These are phyloP conservation scores for Heteromyza rotundicornis DNA, from an alignment of 2,888 invertebrate species.

Conservation along the genomic window DNA sequence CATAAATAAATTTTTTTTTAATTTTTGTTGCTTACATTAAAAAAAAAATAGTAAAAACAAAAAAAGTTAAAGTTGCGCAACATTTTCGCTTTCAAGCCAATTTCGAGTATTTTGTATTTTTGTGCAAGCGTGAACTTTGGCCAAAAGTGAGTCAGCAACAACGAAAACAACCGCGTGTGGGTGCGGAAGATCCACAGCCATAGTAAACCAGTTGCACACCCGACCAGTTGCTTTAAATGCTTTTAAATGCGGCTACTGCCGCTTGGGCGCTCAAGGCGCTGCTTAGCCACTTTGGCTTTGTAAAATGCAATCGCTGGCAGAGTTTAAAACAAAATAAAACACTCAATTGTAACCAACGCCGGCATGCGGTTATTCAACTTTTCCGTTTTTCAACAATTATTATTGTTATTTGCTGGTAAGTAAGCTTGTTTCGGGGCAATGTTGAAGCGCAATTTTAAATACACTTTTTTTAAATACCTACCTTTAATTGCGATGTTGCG, in stretches of 20 bases:
- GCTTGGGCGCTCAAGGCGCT: neutral
- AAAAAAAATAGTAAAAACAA: too few relatives aligned
- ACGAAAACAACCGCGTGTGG: conserved; percentile 3
- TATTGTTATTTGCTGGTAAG: too few relatives aligned
- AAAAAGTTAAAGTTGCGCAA: neutral
- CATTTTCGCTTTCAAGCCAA: neutral
- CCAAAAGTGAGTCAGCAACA: conserved; percentile 24
- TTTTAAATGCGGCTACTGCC: neutral
- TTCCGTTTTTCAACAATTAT: neutral
- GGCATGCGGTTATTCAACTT: conserved; percentile 1
- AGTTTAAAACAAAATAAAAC: neutral
- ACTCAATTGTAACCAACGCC: neutral
- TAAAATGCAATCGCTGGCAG: too few relatives aligned
- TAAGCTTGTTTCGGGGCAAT: too few relatives aligned
- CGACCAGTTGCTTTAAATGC: neutral
- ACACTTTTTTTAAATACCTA: neutral
- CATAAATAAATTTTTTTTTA: too few relatives aligned
- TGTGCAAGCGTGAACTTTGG: conserved; percentile 28
- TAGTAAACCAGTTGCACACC: neutral
- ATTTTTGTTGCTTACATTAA: too few relatives aligned
- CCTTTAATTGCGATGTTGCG: neutral
- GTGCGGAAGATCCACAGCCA: conserved; percentile 21
- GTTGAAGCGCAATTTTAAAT: neutral
- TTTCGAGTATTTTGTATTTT: too few relatives aligned
- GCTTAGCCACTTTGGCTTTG: neutral